These are phyloP conservation scores for Ceyx margarethae DNA, from an alignment of 2,113 vertebrate species.

Conservation along the genomic window DNA sequence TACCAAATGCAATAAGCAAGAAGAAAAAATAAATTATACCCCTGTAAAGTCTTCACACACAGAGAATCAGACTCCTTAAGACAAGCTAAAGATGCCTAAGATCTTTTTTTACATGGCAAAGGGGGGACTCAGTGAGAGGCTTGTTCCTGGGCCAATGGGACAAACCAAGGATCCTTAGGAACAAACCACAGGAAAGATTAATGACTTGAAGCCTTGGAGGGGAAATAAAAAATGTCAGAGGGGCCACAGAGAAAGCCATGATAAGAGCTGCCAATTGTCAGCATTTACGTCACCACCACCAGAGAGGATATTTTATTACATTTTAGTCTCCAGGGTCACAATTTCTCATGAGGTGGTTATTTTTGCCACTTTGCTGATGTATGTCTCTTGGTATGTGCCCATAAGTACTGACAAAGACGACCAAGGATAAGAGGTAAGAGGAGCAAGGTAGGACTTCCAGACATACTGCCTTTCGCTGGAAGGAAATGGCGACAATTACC, in stretches of 20 bases:
- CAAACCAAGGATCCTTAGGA: not conserved
- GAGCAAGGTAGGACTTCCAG: not conserved
- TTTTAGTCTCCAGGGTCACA: not conserved
- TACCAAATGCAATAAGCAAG: not conserved
- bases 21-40: not conserved
- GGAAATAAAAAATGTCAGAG: conserved; percentile 22
- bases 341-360: conserved; percentile 16
- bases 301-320: not conserved
- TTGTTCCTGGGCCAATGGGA: not conserved
- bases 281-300: conserved; percentile 18
- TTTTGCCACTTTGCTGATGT: conserved; percentile 2
- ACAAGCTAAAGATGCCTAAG: not conserved
- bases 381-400: not conserved
- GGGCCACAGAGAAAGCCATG: not conserved
- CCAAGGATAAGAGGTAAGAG: not conserved
- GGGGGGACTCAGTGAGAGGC: not conserved
- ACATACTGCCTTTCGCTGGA: not conserved
- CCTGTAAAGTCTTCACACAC: not conserved
- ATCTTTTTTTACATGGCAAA: not conserved
- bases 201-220: not conserved
- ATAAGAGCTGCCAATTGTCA: conserved; percentile 25
- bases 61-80: not conserved
- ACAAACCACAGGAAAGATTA: not conserved
- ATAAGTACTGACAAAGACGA: not conserved
- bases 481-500: conserved; percentile 26